phyloP scores from a whole-genome alignment of 1,140 invertebrate species.

The Zaprionus lachaisei region DNA sequence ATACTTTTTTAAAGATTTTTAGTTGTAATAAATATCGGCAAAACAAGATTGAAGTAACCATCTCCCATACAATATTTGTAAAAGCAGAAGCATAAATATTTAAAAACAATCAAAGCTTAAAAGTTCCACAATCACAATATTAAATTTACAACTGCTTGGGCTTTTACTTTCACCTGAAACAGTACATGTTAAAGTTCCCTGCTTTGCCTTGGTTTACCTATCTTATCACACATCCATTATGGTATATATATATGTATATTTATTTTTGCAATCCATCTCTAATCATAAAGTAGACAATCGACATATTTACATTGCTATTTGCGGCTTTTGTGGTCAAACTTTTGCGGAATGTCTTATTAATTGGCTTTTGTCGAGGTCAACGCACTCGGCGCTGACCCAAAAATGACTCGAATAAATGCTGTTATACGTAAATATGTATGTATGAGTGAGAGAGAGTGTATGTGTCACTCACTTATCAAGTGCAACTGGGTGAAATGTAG shows the following conservation, averaged over 20 bases:
- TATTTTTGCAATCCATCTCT: slow-evolving; percentile 3
- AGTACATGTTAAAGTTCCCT: background rate
- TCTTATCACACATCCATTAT: background rate
- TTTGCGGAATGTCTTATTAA: slow-evolving; percentile 51
- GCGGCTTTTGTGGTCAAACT: slow-evolving; percentile 48
- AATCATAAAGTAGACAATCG: slow-evolving; percentile 15
- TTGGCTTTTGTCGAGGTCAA: slow-evolving; percentile 65
- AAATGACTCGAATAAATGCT: slow-evolving; percentile 9
- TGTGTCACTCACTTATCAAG: slow-evolving; percentile 59
- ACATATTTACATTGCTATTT: slow-evolving; percentile 45
- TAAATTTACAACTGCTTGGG: background rate
- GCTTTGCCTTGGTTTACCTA: background rate
- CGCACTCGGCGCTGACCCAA: slow-evolving; percentile 30
- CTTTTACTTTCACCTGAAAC: background rate
- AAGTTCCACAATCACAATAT: background rate
- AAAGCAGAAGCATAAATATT: background rate
- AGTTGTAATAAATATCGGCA: no score
- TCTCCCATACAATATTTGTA: background rate
- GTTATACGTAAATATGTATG: no score
- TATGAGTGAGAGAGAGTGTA: slow-evolving; percentile 1
- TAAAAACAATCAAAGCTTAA: background rate
- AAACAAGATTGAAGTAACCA: background rate
- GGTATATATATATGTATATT: background rate
- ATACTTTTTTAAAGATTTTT: background rate
- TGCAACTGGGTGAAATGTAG: slow-evolving; percentile 21